A percentile compares a stretch with the other conserved stretches of the same genome.
Conservation (phyloP, 2,888 invertebrate species). For the Belgica antarctica region DNA sequence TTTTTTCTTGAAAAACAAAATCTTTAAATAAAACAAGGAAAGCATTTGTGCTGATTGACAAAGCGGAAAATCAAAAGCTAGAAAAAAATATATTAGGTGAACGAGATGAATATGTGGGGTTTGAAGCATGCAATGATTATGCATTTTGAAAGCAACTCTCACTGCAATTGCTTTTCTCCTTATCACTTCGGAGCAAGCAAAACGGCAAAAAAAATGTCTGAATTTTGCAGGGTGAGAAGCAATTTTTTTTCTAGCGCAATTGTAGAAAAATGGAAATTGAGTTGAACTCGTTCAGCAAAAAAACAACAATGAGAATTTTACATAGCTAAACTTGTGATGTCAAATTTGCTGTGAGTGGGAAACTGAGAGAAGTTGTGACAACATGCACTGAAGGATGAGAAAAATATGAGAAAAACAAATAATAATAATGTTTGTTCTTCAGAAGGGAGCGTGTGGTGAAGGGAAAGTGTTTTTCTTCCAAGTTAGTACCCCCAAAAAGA, state of each 20-base stretch:
- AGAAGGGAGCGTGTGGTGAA: too few relatives aligned
- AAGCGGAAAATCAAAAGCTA: background rate
- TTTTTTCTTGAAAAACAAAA: too few relatives aligned
- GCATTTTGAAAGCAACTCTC: slow-evolving; percentile 9
- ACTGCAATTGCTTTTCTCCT: slow-evolving; percentile 10
- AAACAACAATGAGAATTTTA: background rate
- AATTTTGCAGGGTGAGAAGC: slow-evolving; percentile 2
- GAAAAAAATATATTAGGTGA: background rate
- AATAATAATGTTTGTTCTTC: too few relatives aligned
- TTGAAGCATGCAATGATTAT: background rate
- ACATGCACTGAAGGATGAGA: background rate
- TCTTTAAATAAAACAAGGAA: too few relatives aligned
- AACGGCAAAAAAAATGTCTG: background rate
- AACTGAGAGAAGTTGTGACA: background rate
- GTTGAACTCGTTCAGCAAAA: slow-evolving; percentile 1
- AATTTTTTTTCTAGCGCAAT: slow-evolving; percentile 19
- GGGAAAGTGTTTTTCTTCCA: background rate
- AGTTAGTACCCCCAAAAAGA: too few relatives aligned
- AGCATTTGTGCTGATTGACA: too few relatives aligned
- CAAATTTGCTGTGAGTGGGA: background rate
- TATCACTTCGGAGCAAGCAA: background rate
- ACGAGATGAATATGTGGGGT: background rate
- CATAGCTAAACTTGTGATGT: background rate
- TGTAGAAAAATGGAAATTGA: background rate
- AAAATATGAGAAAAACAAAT: background rate